Conservation (phyloP, 2,113 vertebrate species). For the Melanostigma gelatinosum region DNA sequence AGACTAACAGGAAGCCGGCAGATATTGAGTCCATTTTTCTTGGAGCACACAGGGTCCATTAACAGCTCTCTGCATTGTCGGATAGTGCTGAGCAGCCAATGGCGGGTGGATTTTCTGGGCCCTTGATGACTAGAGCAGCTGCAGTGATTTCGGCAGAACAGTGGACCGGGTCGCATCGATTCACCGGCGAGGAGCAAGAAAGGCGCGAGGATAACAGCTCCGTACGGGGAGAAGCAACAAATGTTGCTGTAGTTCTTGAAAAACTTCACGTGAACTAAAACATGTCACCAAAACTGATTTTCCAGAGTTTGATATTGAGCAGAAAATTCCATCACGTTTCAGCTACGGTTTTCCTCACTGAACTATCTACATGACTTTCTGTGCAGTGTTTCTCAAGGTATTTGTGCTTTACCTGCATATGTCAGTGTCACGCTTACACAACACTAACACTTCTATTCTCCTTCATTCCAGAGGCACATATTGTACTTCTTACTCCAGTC, state of each 20-base stretch:
- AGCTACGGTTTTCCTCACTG: too few relatives aligned
- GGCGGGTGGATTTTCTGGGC: slow-evolving; percentile 25
- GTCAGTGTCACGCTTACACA: too few relatives aligned
- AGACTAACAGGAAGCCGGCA: slow-evolving; percentile 14
- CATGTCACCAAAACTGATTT: background rate
- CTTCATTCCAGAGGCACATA: background rate
- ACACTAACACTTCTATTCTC: too few relatives aligned
- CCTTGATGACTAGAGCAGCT: slow-evolving; percentile 3
- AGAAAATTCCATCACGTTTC: background rate
- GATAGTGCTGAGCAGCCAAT: background rate
- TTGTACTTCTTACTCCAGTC: background rate
- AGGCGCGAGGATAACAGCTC: slow-evolving; percentile 8
- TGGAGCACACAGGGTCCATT: background rate
- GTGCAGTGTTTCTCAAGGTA: background rate
- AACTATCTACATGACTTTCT: background rate
- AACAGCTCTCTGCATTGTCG: slow-evolving; percentile 20
- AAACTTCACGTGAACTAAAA: background rate
- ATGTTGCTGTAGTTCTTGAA: background rate
- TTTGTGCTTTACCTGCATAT: too few relatives aligned
- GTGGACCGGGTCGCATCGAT: slow-evolving; percentile 40
- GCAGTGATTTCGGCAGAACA: background rate
- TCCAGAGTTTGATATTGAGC: background rate
- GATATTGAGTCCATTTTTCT: slow-evolving; percentile 21
- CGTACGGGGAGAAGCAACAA: slow-evolving; percentile 7
- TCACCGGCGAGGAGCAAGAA: slow-evolving; percentile 5